These are phyloP conservation scores for Cyprinus carpio DNA, from an alignment of 2,113 vertebrate genomes.

Conservation along the genomic window DNA sequence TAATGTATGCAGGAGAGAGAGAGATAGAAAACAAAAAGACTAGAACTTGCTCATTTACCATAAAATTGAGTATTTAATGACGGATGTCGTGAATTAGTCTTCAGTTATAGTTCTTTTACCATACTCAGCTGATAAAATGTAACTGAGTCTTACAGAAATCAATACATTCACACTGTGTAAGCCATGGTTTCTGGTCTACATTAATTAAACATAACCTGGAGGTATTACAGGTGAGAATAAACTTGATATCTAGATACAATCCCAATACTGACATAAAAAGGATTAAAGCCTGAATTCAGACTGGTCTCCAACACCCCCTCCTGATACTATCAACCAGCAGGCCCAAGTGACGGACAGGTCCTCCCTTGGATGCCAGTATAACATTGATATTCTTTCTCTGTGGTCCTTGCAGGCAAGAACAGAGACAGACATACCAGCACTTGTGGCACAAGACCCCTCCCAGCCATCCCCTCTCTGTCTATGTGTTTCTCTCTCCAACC, in stretches of 20 bases:
- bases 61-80: not conserved
- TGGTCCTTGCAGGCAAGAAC: constrained; percentile 37
- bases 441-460: constrained; percentile 58
- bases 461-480: constrained; percentile 39
- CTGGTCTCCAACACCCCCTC: not conserved
- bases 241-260: not conserved
- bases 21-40: constrained; percentile 60
- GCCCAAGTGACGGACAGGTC: constrained; percentile 41
- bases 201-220: not conserved
- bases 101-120: not conserved
- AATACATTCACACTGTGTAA: not conserved
- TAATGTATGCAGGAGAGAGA: constrained; percentile 67
- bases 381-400: constrained; percentile 9
- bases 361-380: constrained; percentile 4
- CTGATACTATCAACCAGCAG: constrained; percentile 27
- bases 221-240: constrained; percentile 1
- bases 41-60: constrained; percentile 40
- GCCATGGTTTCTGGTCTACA: not conserved
- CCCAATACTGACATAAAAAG: not conserved
- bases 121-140: not conserved
- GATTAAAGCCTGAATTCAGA: not conserved
- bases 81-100: not conserved
- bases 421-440: constrained; percentile 54
- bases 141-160: not conserved
- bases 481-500: constrained; percentile 2